Evolutionary conservation across 2,888 invertebrate genomes (phyloP).

Genomic region (Synanthedon formicaeformis): DNA sequence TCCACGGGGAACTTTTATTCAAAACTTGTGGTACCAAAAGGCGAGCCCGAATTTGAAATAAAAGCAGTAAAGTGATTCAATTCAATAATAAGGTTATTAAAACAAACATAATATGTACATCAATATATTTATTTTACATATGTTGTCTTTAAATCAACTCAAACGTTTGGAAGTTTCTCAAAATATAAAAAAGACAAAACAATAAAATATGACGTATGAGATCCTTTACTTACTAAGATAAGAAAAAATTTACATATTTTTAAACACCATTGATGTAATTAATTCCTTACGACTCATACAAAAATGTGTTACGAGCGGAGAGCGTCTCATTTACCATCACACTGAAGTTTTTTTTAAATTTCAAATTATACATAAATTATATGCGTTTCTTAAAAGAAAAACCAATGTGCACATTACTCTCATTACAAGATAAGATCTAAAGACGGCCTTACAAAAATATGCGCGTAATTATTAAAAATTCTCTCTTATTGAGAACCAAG

Average conservation of each 20-base stretch:
- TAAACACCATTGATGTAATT: conserved; percentile 60
- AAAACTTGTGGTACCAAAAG: too few species aligned
- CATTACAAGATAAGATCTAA: too few species aligned
- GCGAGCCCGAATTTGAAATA: too few species aligned
- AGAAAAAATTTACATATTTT: conserved; percentile 65
- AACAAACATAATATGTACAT: conserved; percentile 59
- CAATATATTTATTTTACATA: conserved; percentile 71
- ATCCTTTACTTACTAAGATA: conserved; percentile 70
- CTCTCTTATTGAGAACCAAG: too few species aligned
- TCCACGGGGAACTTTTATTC: too few species aligned
- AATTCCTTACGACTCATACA: conserved; percentile 59
- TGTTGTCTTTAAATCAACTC: conserved; percentile 71
- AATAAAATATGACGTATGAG: conserved; percentile 69
- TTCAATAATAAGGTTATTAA: conserved; percentile 21
- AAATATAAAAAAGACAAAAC: conserved; percentile 71
- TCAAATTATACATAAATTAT: too few species aligned
- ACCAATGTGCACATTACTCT: too few species aligned
- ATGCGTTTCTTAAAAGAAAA: too few species aligned
- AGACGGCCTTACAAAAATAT: too few species aligned
- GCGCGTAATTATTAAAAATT: too few species aligned
- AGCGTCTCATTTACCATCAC: not conserved
- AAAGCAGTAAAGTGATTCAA: too few species aligned
- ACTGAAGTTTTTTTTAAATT: too few species aligned
- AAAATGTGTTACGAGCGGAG: conserved; percentile 16
- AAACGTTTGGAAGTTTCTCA: conserved; percentile 67